phyloP scores from a whole-genome alignment of 2,797 vertebrate genomes.

The Novumbra hubbsi region DNA sequence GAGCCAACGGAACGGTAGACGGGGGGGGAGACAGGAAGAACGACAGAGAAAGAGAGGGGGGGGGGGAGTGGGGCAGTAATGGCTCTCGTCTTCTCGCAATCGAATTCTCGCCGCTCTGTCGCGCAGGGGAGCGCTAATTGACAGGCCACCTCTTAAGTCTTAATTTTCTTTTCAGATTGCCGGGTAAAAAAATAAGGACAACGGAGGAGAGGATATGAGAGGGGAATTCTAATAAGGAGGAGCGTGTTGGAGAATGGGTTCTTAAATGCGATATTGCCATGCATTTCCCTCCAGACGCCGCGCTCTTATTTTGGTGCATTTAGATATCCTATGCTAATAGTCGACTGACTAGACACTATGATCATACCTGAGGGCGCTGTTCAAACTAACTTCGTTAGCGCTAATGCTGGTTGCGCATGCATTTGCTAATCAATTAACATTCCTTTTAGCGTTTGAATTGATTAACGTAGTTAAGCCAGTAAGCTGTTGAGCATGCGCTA shows the following conservation, averaged over 20 bases:
- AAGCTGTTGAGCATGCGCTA: not conserved
- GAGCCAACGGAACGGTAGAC: slow-evolving; percentile 16
- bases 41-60: slow-evolving; percentile 19
- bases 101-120: slow-evolving; percentile 56
- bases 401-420: not conserved
- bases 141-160: slow-evolving; percentile 76
- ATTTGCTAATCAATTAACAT: not conserved
- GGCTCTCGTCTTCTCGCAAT: slow-evolving; percentile 54
- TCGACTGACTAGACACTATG: not conserved
- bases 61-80: slow-evolving; percentile 42
- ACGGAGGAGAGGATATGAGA: slow-evolving; percentile 40
- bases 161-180: slow-evolving; percentile 72
- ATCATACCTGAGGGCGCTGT: not conserved
- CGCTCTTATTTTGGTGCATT: slow-evolving; percentile 4
- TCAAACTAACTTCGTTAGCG: not conserved
- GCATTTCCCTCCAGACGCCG: slow-evolving; percentile 41
- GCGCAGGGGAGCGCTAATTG: slow-evolving; percentile 60
- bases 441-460: not conserved
- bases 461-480: not conserved
- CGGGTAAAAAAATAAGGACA: slow-evolving; percentile 55
- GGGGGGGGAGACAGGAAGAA: slow-evolving; percentile 2
- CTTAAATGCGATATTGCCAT: slow-evolving; percentile 48
- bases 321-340: slow-evolving; percentile 16
- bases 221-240: slow-evolving; percentile 68
- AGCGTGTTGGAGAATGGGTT: slow-evolving; percentile 35